Base-by-base conservation (phyloP, 2,888 invertebrate species). In the Drosophila buzzatii region DNA sequence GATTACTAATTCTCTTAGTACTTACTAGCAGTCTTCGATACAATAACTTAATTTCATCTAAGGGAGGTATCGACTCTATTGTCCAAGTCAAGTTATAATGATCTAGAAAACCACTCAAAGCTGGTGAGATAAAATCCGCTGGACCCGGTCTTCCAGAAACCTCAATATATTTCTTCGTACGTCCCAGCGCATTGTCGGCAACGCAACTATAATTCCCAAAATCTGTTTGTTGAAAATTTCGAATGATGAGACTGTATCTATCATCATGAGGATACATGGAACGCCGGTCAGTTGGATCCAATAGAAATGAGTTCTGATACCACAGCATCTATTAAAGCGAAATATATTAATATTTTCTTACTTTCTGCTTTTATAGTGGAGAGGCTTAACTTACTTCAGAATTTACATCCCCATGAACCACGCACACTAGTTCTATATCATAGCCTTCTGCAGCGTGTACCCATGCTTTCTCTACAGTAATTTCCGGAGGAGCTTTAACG, bases 21-120 rank as follows among this genome's bases (percentile, higher is more conserved):
- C 18, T 93, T 91, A 95, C 95, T 94, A 95, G 92, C 47, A 95
- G 93, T 82, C 95, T 94, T 73, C 96, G 92, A 91, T 95, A 96
- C 53, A 95, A 93, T 42, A 96, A 93, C 76, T 95, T 93, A 49
- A 95, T 95, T 92, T 95, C 95, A 56, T 94, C 93, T 39, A 96
- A 94, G 3, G 95, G 94, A 59, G 95, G 95, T 79, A 95, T 95
- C 9, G 95, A 95, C 85, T 96, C 95, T 41, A 95, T 95, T 59
- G 94, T 94, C 95, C 95, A 96, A 35, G 95, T 95, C 55, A 96
- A 92, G 82, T 95, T 95, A 91, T 95, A 96, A 70, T 95, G 94
- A 90, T 95, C 94, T 51, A 95, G 94, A 72, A 94, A 94, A 31
- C 94, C 93, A 76, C 95, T 95, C 82, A 94, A 94, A 1, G 94